Percentiles rank a stretch among this genome's conserved stretches.
Evolutionary conservation across 2,113 vertebrate species (phyloP).

Genomic region (Boulengeromyrus knoepffleri): DNA sequence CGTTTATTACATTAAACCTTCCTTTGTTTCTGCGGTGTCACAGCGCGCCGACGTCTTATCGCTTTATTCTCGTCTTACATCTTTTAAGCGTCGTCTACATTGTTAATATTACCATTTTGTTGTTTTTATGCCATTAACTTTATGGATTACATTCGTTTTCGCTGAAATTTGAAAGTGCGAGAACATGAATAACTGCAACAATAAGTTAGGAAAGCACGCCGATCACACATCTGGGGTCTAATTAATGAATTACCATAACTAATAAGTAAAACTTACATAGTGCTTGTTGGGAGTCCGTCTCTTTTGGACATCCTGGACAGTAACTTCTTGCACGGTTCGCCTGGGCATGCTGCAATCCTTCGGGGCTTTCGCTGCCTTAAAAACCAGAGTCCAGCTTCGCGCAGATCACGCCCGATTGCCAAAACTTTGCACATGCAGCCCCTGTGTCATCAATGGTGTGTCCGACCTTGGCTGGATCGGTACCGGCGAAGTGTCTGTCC

Average conservation of each 20-base stretch:
- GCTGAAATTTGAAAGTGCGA: background rate
- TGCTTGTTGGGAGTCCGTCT: slow-evolving; percentile 67
- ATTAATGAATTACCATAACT: background rate
- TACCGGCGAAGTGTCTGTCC: background rate
- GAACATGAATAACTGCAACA: background rate
- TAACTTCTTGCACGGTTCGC: slow-evolving; percentile 63
- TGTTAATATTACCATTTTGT: background rate
- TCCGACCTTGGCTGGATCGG: slow-evolving; percentile 3
- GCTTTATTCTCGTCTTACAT: background rate
- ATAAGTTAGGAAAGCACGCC: background rate
- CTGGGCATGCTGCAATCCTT: slow-evolving; percentile 57
- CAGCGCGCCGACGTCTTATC: background rate
- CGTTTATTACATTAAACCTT: background rate
- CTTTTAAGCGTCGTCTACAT: background rate
- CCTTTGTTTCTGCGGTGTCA: background rate
- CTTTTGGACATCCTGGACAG: slow-evolving; percentile 69
- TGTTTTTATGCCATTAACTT: background rate
- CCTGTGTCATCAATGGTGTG: slow-evolving; percentile 42
- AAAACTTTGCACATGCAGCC: slow-evolving; percentile 39
- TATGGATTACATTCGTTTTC: background rate
- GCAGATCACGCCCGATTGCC: slow-evolving; percentile 35
- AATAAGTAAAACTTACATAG: slow-evolving; percentile 54
- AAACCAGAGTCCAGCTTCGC: slow-evolving; percentile 15
- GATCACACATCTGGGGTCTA: background rate
- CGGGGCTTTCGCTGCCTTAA: slow-evolving; percentile 12